A percentile compares a stretch with the other conserved stretches of the same genome.
These are phyloP conservation scores for Rhamnusium bicolor DNA, from an alignment of 2,888 invertebrate species.

Conservation along the genomic window DNA sequence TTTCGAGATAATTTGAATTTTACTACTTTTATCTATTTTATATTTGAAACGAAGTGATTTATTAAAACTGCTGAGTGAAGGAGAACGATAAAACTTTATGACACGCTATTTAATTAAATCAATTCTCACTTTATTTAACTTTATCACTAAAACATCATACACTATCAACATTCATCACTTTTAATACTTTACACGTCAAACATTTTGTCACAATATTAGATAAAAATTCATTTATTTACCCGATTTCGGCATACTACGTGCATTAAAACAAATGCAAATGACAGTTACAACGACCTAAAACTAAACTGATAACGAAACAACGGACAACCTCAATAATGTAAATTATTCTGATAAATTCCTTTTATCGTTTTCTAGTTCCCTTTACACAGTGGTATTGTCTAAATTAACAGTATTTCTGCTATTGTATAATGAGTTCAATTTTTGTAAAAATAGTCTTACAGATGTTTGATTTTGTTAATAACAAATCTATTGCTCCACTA, in stretches of 20 bases:
- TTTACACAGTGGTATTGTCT: slow-evolving; percentile 15
- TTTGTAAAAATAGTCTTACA: no score
- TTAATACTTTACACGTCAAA: neutral
- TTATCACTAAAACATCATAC: neutral
- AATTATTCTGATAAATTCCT: slow-evolving; percentile 43
- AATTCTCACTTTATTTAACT: neutral
- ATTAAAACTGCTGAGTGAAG: no score
- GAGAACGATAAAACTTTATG: no score
- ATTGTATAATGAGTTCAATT: no score
- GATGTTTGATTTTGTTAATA: no score
- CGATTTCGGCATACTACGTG: slow-evolving; percentile 45
- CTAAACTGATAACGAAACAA: slow-evolving; percentile 40
- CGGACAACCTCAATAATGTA: slow-evolving; percentile 34
- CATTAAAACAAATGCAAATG: slow-evolving; percentile 30
- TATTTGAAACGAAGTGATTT: no score
- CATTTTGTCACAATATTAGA: neutral
- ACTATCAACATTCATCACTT: neutral
- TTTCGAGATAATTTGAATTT: no score
- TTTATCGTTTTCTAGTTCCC: slow-evolving; percentile 42
- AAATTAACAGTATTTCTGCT: neutral
- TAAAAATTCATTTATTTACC: slow-evolving; percentile 38
- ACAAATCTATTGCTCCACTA: no score
- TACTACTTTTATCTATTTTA: no score
- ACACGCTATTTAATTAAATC: neutral
- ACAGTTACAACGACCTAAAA: slow-evolving; percentile 37